Evolutionary conservation across 1,140 invertebrate genomes (phyloP).

Genomic region (Lordiphosa collinella): DNA sequence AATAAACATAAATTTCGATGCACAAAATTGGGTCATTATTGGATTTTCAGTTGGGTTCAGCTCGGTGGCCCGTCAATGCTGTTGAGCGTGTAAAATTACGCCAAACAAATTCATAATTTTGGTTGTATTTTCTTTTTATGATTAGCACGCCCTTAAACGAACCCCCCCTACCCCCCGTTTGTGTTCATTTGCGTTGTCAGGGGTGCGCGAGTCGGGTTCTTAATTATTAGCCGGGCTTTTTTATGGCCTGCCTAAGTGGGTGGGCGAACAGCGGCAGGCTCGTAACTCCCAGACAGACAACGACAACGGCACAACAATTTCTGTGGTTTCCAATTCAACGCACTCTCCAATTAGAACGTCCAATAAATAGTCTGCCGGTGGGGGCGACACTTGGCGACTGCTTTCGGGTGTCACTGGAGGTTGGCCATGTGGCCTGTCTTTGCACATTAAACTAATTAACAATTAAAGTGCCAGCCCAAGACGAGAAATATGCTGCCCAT

Average conservation of each 20-base stretch:
- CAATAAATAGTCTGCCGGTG: slow-evolving; percentile 64
- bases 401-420: slow-evolving; percentile 5
- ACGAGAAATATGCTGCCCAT: slow-evolving; percentile 58
- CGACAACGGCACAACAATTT: slow-evolving; percentile 45
- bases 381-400: slow-evolving; percentile 46
- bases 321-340: slow-evolving; percentile 76
- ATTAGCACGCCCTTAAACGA: slow-evolving; percentile 64
- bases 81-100: slow-evolving; percentile 66
- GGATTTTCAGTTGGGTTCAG: slow-evolving; percentile 20
- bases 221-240: slow-evolving; percentile 73
- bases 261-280: slow-evolving; percentile 10
- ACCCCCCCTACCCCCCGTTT: slow-evolving; percentile 53
- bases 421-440: slow-evolving; percentile 60
- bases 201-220: slow-evolving; percentile 34
- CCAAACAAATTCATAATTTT: slow-evolving; percentile 75
- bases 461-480: slow-evolving; percentile 64
- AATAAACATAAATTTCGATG: slow-evolving; percentile 74
- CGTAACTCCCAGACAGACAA: slow-evolving; percentile 46
- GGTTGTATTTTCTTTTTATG: slow-evolving; percentile 68
- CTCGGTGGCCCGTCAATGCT: slow-evolving; percentile 10
- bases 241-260: slow-evolving; percentile 60
- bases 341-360: slow-evolving; percentile 69
- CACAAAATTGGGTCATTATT: slow-evolving; percentile 75
- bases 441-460: slow-evolving; percentile 75
- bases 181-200: slow-evolving; percentile 48